Conservation (phyloP, 1,140 invertebrate species). For the Stegodyphus mimosarum region DNA sequence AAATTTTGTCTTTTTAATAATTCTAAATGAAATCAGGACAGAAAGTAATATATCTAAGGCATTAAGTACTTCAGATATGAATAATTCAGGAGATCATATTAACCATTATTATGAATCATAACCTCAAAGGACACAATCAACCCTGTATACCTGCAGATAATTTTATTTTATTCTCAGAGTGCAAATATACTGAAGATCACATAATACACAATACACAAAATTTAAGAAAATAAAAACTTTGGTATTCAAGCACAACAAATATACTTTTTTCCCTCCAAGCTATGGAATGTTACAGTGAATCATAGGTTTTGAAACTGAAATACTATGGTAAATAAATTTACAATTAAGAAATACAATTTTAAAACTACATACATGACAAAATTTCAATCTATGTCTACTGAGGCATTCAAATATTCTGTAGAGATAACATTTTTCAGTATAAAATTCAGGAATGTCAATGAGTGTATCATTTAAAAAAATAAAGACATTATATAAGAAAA, state of each 20-base stretch:
- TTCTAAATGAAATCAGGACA: too few species aligned
- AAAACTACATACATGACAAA: background rate
- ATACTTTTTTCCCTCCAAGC: constrained; percentile 17
- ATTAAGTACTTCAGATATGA: too few species aligned
- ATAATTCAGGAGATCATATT: too few species aligned
- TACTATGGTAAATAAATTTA: constrained; percentile 9
- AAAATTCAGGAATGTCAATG: constrained; percentile 59
- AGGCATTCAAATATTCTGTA: background rate
- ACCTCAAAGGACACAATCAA: too few species aligned
- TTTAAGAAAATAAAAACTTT: constrained; percentile 48
- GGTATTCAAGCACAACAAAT: constrained; percentile 35
- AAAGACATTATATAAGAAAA: constrained; percentile 60
- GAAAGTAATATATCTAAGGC: too few species aligned
- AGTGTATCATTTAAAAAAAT: constrained; percentile 57
- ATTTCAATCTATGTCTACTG: background rate
- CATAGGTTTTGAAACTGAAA: background rate
- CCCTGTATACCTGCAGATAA: background rate
- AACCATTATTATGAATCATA: too few species aligned
- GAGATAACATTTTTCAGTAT: constrained; percentile 31
- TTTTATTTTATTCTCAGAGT: constrained; percentile 35
- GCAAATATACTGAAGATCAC: constrained; percentile 30
- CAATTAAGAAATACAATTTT: constrained; percentile 12
- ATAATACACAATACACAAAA: constrained; percentile 26
- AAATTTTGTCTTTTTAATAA: too few species aligned
- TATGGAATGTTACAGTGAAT: background rate